These are phyloP conservation scores for Dasypus novemcinctus DNA, from an alignment of 2,113 vertebrate genomes.

Conservation along the genomic window DNA sequence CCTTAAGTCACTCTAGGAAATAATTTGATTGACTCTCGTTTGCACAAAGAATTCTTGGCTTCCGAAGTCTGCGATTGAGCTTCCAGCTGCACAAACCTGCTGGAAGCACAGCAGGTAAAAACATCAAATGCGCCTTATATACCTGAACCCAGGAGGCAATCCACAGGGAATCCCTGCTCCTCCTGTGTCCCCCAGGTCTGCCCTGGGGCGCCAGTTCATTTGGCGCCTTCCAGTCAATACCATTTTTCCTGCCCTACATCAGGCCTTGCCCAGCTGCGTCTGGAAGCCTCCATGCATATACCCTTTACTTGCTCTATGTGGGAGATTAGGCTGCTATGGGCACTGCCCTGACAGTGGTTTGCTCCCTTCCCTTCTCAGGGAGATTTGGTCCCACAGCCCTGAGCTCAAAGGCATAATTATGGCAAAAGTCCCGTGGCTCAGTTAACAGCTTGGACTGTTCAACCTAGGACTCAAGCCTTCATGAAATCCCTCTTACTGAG, in stretches of 20 bases:
- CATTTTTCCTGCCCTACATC: background rate
- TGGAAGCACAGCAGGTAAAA: background rate
- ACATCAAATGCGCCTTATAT: background rate
- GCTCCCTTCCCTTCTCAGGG: background rate
- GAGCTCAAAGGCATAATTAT: background rate
- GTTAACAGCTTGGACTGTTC: background rate
- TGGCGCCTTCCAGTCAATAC: background rate
- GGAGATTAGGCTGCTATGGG: background rate
- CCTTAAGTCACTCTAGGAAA: background rate
- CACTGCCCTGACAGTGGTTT: background rate
- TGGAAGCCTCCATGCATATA: background rate
- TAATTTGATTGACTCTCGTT: slow-evolving; percentile 14
- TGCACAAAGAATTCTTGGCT: slow-evolving; percentile 8
- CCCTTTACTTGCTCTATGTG: background rate
- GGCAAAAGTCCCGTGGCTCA: background rate
- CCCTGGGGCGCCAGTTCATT: background rate
- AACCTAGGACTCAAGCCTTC: background rate
- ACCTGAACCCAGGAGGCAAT: background rate
- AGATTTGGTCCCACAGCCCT: background rate
- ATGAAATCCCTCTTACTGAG: background rate
- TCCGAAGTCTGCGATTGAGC: background rate
- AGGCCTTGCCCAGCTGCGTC: background rate
- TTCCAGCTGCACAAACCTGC: background rate
- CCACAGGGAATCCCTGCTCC: background rate
- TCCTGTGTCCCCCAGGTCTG: too few species aligned